Percentiles rank a stretch among this genome's conserved stretches.
phyloP scores from a whole-genome alignment of 2,797 vertebrate species.

The Coregonus suidteri region DNA sequence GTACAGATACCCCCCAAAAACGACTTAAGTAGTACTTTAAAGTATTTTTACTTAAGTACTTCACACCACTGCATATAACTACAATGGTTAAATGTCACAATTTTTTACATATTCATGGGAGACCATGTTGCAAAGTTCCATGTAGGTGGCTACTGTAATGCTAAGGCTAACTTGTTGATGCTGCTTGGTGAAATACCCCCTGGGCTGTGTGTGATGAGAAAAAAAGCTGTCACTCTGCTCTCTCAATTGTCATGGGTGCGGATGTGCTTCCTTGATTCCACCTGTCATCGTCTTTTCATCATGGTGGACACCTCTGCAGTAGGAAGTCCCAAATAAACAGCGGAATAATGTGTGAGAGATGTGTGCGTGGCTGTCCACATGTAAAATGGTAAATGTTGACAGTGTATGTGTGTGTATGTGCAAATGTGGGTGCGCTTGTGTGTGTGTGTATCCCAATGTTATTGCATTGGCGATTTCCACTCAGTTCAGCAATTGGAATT shows the following conservation, averaged over 20 bases:
- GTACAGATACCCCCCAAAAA: no score
- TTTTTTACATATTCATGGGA: no score
- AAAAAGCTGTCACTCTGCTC: not conserved
- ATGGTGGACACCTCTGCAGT: not conserved
- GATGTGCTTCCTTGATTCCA: slow-evolving; percentile 2
- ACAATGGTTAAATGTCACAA: no score
- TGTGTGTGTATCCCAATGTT: not conserved
- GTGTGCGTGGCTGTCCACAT: not conserved
- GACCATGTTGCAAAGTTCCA: no score
- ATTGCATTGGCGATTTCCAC: no score
- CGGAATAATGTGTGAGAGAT: not conserved
- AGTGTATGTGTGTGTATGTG: slow-evolving; percentile 10
- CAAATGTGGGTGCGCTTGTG: not conserved
- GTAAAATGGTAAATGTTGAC: not conserved
- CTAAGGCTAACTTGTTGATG: not conserved
- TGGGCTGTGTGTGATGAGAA: not conserved
- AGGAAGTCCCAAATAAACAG: slow-evolving; percentile 4
- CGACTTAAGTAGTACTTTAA: no score
- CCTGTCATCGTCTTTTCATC: slow-evolving; percentile 44
- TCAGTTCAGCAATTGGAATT: not conserved
- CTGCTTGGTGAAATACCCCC: not conserved
- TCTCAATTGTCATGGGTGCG: not conserved
- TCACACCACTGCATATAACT: no score
- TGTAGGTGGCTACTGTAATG: not conserved
- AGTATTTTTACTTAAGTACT: no score